Conservation (phyloP, 2,888 invertebrate genomes). For the Caenorhabditis sulstoni region DNA sequence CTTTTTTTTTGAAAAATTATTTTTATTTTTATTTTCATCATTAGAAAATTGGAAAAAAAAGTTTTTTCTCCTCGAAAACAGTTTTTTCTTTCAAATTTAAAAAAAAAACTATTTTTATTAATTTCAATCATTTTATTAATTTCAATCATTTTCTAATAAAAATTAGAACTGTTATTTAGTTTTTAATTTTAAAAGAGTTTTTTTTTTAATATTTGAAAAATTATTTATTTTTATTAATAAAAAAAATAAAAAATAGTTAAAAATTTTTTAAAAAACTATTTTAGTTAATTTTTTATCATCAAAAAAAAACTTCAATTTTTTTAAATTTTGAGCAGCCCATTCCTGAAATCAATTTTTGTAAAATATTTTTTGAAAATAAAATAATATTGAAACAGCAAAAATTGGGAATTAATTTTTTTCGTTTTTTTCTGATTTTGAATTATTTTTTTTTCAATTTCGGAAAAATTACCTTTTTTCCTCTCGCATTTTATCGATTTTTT, state of each 20-base stretch:
- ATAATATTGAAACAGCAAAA: no score
- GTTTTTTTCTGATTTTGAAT: no score
- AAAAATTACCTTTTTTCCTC: slow-evolving; percentile 14
- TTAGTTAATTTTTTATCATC: no score
- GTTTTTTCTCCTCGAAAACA: no score
- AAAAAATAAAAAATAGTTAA: background rate
- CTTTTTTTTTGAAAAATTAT: background rate
- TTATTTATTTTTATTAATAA: background rate
- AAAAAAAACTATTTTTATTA: slow-evolving; percentile 3
- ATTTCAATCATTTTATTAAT: background rate
- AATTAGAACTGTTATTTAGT: background rate
- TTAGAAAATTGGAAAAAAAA: slow-evolving; percentile 5
- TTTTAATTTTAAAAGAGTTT: slow-evolving; percentile 1
- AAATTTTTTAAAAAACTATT: slow-evolving; percentile 5
- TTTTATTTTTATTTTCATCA: background rate
- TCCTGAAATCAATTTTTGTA: background rate
- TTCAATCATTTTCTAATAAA: background rate
- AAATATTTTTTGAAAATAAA: background rate
- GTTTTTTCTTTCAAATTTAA: background rate
- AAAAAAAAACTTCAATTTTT: no score
- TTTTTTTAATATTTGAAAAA: background rate
- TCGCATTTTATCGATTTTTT: slow-evolving; percentile 10
- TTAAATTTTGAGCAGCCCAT: no score
- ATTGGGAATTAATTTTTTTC: no score
- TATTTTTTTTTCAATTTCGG: background rate